These are phyloP conservation scores for Holacanthus passer DNA, from an alignment of 2,113 vertebrate genomes.

Conservation along the genomic window DNA sequence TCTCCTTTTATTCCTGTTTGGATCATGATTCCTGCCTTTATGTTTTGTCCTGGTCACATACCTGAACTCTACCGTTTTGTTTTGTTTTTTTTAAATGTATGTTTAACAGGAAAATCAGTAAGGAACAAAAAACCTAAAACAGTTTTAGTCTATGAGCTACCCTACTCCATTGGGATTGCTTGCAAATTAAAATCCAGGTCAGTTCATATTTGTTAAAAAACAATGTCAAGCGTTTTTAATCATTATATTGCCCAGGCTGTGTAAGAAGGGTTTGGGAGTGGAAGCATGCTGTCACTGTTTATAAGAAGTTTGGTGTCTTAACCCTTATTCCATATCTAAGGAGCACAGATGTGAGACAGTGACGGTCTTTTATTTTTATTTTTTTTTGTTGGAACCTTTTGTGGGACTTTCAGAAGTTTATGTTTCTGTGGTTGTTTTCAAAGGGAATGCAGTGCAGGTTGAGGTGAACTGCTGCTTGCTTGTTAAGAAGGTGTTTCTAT, in stretches of 20 bases:
- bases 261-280: neutral
- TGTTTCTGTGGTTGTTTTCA: neutral
- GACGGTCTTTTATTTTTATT: constrained; percentile 2
- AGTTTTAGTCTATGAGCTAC: neutral
- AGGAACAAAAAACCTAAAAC: neutral
- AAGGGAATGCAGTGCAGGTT: constrained; percentile 28
- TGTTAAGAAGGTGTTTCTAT: constrained; percentile 54
- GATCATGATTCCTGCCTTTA: constrained; percentile 26
- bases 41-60: constrained; percentile 13
- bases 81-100: too few species aligned
- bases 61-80: neutral
- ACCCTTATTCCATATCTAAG: neutral
- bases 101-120: neutral
- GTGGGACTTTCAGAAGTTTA: neutral
- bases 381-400: constrained; percentile 13
- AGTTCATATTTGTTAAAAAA: constrained; percentile 18
- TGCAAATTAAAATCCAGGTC: constrained; percentile 12
- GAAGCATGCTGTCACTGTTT: constrained; percentile 29
- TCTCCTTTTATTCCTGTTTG: neutral
- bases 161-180: constrained; percentile 4
- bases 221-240: constrained; percentile 13
- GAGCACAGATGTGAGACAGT: neutral
- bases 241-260: neutral
- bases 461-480: constrained; percentile 46
- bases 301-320: constrained; percentile 14